A percentile compares a stretch with the other conserved stretches of the same genome.
These are phyloP conservation scores for Ageneiosus marmoratus DNA, from an alignment of 2,113 vertebrate species.

Conservation along the genomic window DNA sequence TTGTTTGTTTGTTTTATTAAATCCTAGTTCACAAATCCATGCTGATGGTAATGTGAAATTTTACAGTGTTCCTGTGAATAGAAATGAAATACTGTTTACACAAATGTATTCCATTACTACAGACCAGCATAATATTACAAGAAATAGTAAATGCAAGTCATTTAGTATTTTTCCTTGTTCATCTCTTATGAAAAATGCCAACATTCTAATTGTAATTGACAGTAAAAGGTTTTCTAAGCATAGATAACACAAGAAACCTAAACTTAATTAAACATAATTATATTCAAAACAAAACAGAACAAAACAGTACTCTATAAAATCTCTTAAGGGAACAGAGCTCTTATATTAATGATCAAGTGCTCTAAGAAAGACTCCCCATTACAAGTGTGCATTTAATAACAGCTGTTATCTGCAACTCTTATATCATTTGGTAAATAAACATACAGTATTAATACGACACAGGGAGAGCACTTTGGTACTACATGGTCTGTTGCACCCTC, in stretches of 20 bases:
- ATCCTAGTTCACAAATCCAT: conserved; percentile 12
- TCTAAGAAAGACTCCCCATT: conserved; percentile 42
- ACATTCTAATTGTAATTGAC: not conserved
- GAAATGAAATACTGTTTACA: not conserved
- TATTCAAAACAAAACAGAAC: conserved; percentile 16
- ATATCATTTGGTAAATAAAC: conserved; percentile 56
- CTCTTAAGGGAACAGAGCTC: conserved; percentile 25
- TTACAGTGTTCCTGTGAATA: conserved; percentile 20
- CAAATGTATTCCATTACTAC: conserved; percentile 66
- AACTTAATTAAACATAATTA: not conserved
- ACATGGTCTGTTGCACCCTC: conserved; percentile 56
- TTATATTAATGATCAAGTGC: conserved; percentile 45
- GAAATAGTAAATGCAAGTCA: not conserved
- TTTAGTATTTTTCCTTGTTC: not conserved
- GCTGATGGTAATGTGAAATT: conserved; percentile 24
- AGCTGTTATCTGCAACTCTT: conserved; percentile 48
- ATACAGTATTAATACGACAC: conserved; percentile 46
- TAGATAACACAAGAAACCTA: not conserved
- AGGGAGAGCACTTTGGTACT: conserved; percentile 36
- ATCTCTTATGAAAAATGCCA: not conserved
- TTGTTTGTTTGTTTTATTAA: conserved; percentile 26
- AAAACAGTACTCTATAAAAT: conserved; percentile 1
- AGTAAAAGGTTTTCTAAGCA: not conserved
- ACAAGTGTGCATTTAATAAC: conserved; percentile 47
- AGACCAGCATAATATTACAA: conserved; percentile 27